Evolutionary conservation across 1,140 invertebrate species (phyloP), one percentile per base, ranked within the genome.

Genomic region (Maniola jurtina): DNA sequence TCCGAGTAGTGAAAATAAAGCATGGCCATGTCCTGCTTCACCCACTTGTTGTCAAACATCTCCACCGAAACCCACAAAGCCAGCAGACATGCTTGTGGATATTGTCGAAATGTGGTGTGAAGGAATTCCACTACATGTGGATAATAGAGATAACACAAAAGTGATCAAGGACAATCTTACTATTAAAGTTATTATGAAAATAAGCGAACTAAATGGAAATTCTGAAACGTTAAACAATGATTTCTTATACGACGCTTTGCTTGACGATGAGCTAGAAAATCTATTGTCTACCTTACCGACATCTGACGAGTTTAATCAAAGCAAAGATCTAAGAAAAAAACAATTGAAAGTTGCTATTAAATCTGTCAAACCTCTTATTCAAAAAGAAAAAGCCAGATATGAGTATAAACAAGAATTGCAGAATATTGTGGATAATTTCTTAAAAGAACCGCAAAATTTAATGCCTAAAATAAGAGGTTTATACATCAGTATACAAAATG

Each of bases 151-250:
- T 48, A 62, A 64, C 55, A 47, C 48, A 2, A 73, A 72, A 54
- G 40, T 42, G 0, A 73, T 80, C 0, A 82, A 72, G 66, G 71
- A 78, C 10, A 63, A 76, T 33, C 34, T 78, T 47, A 36, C 61
- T 13, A 71, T 73, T 9, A 79, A 75, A 75, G 76, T 84, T 13
- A 68, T 81, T n/a, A 79, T 77, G 16, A 79, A 78, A 72, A 73
- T 83, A 15, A 75, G 72, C 55, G 73, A 83, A 73, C 62, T 83
- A 9, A 83, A 81, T 58, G 68, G 67, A 42, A 68, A 78, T 70
- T 59, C 74, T 8, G 69, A 72, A 69, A 72, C 72, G 9, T 80
- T 79, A 54, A 56, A 73, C 38, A 66, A 81, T 59, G 70, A 81
- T 59, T 42, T 68, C n/a, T 50, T 75, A 8, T 81, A 79, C 48